phyloP scores from a whole-genome alignment of 2,888 invertebrate species.

The Drosophila cognata region DNA sequence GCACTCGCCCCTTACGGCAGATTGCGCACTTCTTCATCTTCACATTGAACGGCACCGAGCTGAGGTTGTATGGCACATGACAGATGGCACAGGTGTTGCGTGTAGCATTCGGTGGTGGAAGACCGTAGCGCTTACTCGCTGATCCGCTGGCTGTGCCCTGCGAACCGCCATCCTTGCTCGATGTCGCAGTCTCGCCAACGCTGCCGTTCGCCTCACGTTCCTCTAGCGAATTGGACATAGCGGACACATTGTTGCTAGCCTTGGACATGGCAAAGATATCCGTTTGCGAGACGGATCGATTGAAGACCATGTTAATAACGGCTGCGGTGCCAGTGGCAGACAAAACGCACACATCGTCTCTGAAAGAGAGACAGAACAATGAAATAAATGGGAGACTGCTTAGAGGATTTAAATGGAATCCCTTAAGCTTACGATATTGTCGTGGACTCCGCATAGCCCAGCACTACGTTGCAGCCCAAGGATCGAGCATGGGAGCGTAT shows the following conservation, averaged over 20 bases:
- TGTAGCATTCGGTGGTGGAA: slow-evolving; percentile 57
- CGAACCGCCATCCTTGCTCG: slow-evolving; percentile 74
- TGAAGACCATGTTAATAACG: slow-evolving; percentile 88
- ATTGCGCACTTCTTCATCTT: slow-evolving; percentile 90
- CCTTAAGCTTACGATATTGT: slow-evolving; percentile 92
- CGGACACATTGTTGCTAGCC: slow-evolving; percentile 57
- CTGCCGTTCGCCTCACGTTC: slow-evolving; percentile 84
- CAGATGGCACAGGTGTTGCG: slow-evolving; percentile 85
- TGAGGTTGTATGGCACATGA: slow-evolving; percentile 94
- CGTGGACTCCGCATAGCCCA: slow-evolving; percentile 96
- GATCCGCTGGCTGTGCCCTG: slow-evolving; percentile 55
- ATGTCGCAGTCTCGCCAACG: slow-evolving; percentile 45
- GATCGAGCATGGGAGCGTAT: slow-evolving; percentile 96
- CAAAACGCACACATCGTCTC: slow-evolving; percentile 97
- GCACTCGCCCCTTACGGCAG: slow-evolving; percentile 93
- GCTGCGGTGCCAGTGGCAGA: slow-evolving; percentile 98
- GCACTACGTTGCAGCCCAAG: slow-evolving; percentile 96
- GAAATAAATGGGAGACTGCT: too few species aligned
- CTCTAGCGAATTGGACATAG: slow-evolving; percentile 86
- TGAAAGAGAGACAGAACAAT: slow-evolving; percentile 83
- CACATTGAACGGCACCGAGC: slow-evolving; percentile 90
- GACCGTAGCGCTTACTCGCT: slow-evolving; percentile 59
- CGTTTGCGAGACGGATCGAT: slow-evolving; percentile 82
- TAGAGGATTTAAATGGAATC: not conserved
- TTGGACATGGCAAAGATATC: slow-evolving; percentile 79